phyloP scores from a whole-genome alignment of 2,888 invertebrate genomes.

The Leucozona laternaria region DNA sequence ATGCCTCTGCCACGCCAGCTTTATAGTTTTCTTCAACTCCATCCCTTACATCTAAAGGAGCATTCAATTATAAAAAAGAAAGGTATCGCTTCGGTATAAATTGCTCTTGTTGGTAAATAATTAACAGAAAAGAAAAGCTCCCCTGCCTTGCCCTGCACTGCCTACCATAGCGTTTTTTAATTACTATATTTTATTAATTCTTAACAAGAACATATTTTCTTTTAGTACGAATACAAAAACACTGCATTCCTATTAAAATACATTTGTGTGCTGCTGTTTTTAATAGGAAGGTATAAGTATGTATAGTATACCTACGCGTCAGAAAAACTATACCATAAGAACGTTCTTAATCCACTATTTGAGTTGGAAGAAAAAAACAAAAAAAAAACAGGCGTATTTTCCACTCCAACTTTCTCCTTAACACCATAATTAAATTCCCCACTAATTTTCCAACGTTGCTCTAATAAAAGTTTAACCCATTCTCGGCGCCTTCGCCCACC shows the following conservation, averaged over 20 bases:
- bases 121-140: constrained; percentile 1
- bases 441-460: constrained; percentile 58
- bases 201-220: constrained; percentile 28
- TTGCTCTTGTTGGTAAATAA: constrained; percentile 4
- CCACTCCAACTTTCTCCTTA: constrained; percentile 46
- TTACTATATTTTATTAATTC: constrained; percentile 35
- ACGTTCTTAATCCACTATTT: constrained; percentile 52
- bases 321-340: constrained; percentile 14
- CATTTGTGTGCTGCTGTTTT: not conserved
- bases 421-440: constrained; percentile 70
- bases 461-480: constrained; percentile 53
- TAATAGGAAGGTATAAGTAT: not conserved
- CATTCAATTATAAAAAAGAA: constrained; percentile 10
- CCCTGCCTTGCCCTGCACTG: not conserved
- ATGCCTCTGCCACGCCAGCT: not conserved
- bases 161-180: not conserved
- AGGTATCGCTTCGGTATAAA: constrained; percentile 7
- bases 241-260: not conserved
- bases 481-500: not conserved
- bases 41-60: not conserved
- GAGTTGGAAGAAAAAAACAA: not conserved
- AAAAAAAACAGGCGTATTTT: constrained; percentile 38
- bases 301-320: not conserved
- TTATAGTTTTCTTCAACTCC: not conserved
- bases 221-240: constrained; percentile 5